These are phyloP conservation scores for Percina caprodes DNA, from an alignment of 2,113 vertebrate genomes.

Conservation along the genomic window DNA sequence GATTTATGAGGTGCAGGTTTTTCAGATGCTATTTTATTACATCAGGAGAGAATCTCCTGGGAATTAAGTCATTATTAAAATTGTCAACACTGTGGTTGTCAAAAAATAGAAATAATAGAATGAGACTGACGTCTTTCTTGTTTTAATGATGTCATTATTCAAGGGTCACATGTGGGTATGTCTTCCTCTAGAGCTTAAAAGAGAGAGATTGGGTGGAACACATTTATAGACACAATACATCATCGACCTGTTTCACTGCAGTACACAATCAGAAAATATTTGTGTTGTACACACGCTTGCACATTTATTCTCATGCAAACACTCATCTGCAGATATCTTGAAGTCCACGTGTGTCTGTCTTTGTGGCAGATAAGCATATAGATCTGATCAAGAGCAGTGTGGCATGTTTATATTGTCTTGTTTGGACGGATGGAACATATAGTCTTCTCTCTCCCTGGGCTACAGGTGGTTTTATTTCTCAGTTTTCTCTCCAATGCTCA, in stretches of 20 bases:
- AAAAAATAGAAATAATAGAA: slow-evolving; percentile 20
- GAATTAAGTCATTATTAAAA: slow-evolving; percentile 39
- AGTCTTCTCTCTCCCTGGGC: slow-evolving; percentile 9
- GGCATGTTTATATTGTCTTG: slow-evolving; percentile 7
- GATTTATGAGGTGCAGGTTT: slow-evolving; percentile 47
- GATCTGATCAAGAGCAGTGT: slow-evolving; percentile 11
- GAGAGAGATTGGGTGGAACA: slow-evolving; percentile 26
- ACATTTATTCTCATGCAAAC: slow-evolving; percentile 26
- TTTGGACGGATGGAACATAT: slow-evolving; percentile 23
- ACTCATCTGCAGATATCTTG: slow-evolving; percentile 1
- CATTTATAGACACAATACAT: slow-evolving; percentile 28
- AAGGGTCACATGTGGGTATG: slow-evolving; percentile 3
- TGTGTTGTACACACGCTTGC: slow-evolving; percentile 2
- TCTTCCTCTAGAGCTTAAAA: slow-evolving; percentile 6
- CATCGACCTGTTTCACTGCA: slow-evolving; percentile 7
- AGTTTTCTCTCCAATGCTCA: slow-evolving; percentile 18
- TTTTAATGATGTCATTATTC: slow-evolving; percentile 26
- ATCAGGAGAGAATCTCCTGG: background rate
- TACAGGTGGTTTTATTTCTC: slow-evolving; percentile 10
- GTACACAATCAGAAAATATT: slow-evolving; percentile 1
- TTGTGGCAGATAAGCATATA: slow-evolving; percentile 28
- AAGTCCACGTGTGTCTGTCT: background rate
- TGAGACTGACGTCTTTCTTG: slow-evolving; percentile 10
- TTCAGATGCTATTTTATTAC: slow-evolving; percentile 32
- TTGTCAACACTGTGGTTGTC: slow-evolving; percentile 33